Percentiles rank a stretch among this genome's conserved stretches.
These are phyloP conservation scores for Columba janthina DNA, from an alignment of 2,113 vertebrate species.

Conservation along the genomic window DNA sequence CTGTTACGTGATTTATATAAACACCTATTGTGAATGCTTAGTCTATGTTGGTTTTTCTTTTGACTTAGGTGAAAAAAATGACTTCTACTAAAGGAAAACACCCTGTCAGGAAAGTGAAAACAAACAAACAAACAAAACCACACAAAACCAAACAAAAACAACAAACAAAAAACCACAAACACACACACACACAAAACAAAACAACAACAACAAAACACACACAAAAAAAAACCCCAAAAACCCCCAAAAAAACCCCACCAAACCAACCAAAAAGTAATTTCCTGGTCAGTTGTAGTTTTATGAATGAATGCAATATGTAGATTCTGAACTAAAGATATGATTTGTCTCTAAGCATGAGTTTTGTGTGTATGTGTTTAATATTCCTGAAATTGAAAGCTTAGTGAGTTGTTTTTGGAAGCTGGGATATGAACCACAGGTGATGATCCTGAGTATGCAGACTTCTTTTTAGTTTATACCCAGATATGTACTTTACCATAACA, in stretches of 20 bases:
- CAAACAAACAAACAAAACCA: too few relatives aligned
- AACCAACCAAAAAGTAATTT: background rate
- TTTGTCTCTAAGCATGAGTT: background rate
- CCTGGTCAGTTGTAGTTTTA: background rate
- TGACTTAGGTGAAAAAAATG: background rate
- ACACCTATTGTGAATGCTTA: background rate
- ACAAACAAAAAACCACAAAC: too few relatives aligned
- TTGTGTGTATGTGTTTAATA: background rate
- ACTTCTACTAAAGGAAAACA: background rate
- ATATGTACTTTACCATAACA: background rate
- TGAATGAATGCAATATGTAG: background rate
- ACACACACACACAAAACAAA: too few relatives aligned
- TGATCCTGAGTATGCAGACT: background rate
- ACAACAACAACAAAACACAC: too few relatives aligned
- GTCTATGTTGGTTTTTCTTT: background rate
- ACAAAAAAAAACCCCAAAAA: too few relatives aligned
- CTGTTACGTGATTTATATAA: background rate
- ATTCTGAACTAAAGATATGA: background rate
- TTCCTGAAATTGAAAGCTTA: background rate
- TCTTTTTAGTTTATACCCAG: background rate
- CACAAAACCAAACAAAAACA: too few relatives aligned
- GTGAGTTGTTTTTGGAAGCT: background rate
- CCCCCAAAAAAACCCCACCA: background rate
- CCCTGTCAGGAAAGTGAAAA: too few relatives aligned
- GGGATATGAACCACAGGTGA: background rate